Percentiles rank a stretch among this genome's conserved stretches.
Conservation (phyloP, 2,888 invertebrate species). For the Morinoia aosen region DNA sequence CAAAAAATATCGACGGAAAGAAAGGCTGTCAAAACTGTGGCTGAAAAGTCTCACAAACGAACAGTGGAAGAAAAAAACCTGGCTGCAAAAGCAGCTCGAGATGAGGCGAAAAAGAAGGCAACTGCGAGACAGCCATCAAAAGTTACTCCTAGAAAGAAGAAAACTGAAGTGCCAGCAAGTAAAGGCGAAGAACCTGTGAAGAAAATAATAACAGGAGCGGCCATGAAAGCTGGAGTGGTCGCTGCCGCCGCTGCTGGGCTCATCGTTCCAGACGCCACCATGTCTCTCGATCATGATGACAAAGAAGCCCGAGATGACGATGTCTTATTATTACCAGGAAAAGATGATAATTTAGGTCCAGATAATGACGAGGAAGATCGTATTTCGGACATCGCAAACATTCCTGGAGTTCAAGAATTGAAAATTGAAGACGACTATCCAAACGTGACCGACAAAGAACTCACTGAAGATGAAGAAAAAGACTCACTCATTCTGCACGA, state of each 20-base stretch:
- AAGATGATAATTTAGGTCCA: constrained; percentile 56
- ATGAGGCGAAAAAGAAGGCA: constrained; percentile 56
- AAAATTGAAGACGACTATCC: constrained; percentile 64
- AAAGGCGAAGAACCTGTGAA: constrained; percentile 62
- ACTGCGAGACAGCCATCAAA: constrained; percentile 55
- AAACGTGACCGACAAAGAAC: constrained; percentile 63
- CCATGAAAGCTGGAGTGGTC: constrained; percentile 66
- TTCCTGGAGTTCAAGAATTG: constrained; percentile 67
- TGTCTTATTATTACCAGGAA: constrained; percentile 59
- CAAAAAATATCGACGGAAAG: constrained; percentile 54
- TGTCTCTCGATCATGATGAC: constrained; percentile 59
- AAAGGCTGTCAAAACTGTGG: constrained; percentile 47
- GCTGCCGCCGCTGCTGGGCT: constrained; percentile 66
- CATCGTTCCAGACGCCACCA: constrained; percentile 62
- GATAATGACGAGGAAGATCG: constrained; percentile 67
- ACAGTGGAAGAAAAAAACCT: constrained; percentile 63
- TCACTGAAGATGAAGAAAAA: constrained; percentile 66
- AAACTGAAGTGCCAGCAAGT: constrained; percentile 61
- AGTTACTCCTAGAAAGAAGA: constrained; percentile 57
- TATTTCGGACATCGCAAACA: constrained; percentile 67
- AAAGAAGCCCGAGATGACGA: constrained; percentile 63
- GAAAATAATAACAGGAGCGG: constrained; percentile 65
- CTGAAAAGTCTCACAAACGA: constrained; percentile 62
- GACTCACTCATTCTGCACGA: constrained; percentile 66
- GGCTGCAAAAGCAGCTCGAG: constrained; percentile 62